Base-by-base conservation (phyloP, 2,113 vertebrate genomes). In the Phyllostomus hastatus region DNA sequence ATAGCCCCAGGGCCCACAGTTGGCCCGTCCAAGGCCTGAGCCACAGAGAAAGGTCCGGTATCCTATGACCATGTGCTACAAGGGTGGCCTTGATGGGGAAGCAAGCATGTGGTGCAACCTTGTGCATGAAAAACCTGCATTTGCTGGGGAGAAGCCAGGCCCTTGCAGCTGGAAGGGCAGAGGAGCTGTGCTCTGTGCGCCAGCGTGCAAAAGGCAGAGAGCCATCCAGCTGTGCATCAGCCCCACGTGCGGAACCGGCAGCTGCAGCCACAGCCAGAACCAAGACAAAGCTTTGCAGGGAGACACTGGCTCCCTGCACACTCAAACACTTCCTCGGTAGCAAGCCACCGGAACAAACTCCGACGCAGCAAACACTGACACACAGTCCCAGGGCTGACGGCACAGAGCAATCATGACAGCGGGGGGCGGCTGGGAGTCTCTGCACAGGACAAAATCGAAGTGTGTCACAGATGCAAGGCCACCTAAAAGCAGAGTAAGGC, bases 321-420 rank as follows among this genome's bases (percentile, higher is more conserved):
- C 38, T 16, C 20, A 24, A 64, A 59, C 2, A 1, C 69, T 1
- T 16, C 31, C 14, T 4, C 5, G 16, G 24, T 64, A 33, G 48
- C 72, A 7, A 16, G 46, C 12, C 7, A 4, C 2, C n/a, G 0
- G 12, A 12, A 35, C 33, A 11, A 12, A 6, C 82, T 28, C 35
- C 33, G 11, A 24, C 38, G 10, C 26, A 2, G 15, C 43, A 66
- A 20, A 64, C 16, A 26, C n/a, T 1, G 24, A 38, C 80, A 5
- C 11, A 33, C 14, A 41, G 12, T 7, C 10, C 26, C 28, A 12
- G 75, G 75, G 7, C 35, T 3, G 11, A n/a, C 24, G 20, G 7
- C 17, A 4, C 19, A 1, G 10, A 15, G 52, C 0, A 1, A 35
- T 10, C 31, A 14, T 6, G 14, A 33, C 41, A 7, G 1, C 26